Base-by-base conservation (phyloP, 2,113 vertebrate genomes). In the Nymphicus hollandicus region DNA sequence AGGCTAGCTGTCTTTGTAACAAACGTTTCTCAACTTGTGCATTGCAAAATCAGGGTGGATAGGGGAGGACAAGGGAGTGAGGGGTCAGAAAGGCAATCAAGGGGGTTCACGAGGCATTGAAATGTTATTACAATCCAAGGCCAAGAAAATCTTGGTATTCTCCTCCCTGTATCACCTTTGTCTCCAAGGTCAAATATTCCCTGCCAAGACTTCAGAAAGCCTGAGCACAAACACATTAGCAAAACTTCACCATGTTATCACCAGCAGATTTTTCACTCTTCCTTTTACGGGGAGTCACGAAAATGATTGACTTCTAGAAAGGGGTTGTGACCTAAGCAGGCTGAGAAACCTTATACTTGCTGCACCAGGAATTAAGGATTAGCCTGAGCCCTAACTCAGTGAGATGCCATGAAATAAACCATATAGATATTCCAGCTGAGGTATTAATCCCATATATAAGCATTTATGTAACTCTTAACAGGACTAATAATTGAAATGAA, bases 261-360 rank as follows among this genome's bases (percentile, higher is more conserved):
- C 74, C 35, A 89, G 73, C 65, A 72, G 78, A 87, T 93, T 93
- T 96, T 96, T 95, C 52, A 39, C 85, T 81, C 73, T 82, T 89
- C 74, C 47, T 91, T 96, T 91, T 96, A 96, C 15, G 13, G 20
- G 44, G 65, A 89, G 88, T 89, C 24, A 1, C 92, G 94, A 94
- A 94, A 95, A 88, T 94, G 47, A 93, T 80, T 91, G 95, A 95
- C 81, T 97, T 95, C 47, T 80, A 85, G 81, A 89, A 86, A 93
- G 70, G 47, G 81, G 78, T 95, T 91, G 47, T 91, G 95, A 96
- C 90, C 88, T 81, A 79, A 93, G 46, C 56, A 85, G 43, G 17
- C 44, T 89, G 47, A 95, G 66, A 93, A 88, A 88, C 29, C 33
- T 92, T 89, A 81, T 37, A 52, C 56, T 80, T 53, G 56, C 58